Evolutionary conservation across 2,888 invertebrate species (phyloP).

Genomic region (Drosophila ustulata): DNA sequence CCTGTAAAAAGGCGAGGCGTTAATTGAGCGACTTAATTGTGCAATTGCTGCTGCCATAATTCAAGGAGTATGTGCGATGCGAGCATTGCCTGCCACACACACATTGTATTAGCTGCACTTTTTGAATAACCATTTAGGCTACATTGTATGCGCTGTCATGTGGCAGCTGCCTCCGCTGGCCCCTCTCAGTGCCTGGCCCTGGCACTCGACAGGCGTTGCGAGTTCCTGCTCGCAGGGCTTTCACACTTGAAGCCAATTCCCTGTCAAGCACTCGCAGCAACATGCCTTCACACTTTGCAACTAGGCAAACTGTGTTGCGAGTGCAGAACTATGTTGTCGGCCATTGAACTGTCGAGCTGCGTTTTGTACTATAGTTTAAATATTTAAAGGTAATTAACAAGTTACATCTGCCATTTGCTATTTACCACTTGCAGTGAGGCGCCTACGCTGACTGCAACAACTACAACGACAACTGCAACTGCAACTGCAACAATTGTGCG

Average conservation of each 20-base stretch:
- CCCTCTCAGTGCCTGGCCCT: too few species aligned
- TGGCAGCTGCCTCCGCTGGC: not conserved
- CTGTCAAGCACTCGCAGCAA: constrained; percentile 39
- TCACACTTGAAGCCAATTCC: constrained; percentile 40
- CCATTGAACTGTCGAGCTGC: constrained; percentile 49
- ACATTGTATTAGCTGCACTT: constrained; percentile 29
- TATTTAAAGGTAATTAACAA: constrained; percentile 23
- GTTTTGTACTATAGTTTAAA: constrained; percentile 14
- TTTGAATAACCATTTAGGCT: constrained; percentile 38
- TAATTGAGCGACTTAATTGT: not conserved
- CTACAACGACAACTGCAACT: not conserved
- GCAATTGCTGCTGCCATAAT: not conserved
- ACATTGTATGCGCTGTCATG: constrained; percentile 39
- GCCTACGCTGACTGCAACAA: constrained; percentile 5
- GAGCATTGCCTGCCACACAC: not conserved
- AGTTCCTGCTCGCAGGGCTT: constrained; percentile 41
- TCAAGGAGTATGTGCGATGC: constrained; percentile 11
- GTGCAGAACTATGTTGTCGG: constrained; percentile 45
- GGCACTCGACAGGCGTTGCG: constrained; percentile 7
- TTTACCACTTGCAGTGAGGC: not conserved
- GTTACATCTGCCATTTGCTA: not conserved
- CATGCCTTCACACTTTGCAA: constrained; percentile 52
- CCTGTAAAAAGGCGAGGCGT: not conserved
- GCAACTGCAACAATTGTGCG: constrained; percentile 37
- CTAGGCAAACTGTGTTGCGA: constrained; percentile 35